Percentiles rank a stretch among this genome's conserved stretches.
phyloP scores from a whole-genome alignment of 1,140 invertebrate species.

The Neocloeon triangulifer region DNA sequence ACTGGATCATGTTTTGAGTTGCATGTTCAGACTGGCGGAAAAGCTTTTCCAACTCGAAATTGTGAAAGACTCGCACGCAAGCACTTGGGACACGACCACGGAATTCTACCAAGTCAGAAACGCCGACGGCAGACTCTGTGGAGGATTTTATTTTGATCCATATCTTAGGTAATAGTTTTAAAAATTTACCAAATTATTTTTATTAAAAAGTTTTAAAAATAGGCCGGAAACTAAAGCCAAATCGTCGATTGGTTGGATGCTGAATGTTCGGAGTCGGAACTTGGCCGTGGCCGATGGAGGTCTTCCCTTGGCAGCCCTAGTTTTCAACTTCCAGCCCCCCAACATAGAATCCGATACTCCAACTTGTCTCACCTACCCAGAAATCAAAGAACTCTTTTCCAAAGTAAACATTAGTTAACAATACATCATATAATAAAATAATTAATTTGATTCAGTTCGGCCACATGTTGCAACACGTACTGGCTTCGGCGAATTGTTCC shows the following conservation, averaged over 20 bases:
- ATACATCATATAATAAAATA: constrained; percentile 1
- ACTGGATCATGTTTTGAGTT: constrained; percentile 46
- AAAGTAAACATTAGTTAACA: too few species aligned
- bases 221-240: constrained; percentile 25
- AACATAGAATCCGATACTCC: constrained; percentile 27
- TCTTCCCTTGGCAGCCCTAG: constrained; percentile 49
- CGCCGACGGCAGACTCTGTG: constrained; percentile 38
- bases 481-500: constrained; percentile 55
- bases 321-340: constrained; percentile 54
- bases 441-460: constrained; percentile 44
- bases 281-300: constrained; percentile 31
- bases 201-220: too few species aligned
- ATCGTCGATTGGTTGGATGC: constrained; percentile 40
- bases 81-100: too few species aligned
- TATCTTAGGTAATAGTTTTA: constrained; percentile 40
- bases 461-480: constrained; percentile 52
- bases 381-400: constrained; percentile 52
- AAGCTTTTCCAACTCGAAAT: constrained; percentile 42
- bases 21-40: constrained; percentile 48
- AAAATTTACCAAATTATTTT: too few species aligned
- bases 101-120: too few species aligned
- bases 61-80: too few species aligned
- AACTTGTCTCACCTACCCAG: constrained; percentile 46
- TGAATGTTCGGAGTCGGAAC: constrained; percentile 30
- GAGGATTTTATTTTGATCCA: constrained; percentile 65